phyloP scores from a whole-genome alignment of 2,888 invertebrate species.

The Metalampra italica region DNA sequence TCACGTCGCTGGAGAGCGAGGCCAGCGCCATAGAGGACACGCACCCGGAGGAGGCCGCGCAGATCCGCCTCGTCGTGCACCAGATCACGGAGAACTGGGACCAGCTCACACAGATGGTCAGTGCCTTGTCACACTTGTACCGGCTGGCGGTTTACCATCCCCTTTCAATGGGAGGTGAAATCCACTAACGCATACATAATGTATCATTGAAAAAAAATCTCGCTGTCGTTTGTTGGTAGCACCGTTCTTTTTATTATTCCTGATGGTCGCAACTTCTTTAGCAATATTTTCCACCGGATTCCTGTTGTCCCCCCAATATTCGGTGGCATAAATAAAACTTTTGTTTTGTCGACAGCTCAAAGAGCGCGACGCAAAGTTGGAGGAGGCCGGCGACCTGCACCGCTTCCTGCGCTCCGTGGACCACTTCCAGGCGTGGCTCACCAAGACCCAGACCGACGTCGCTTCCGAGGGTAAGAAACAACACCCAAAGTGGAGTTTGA shows the following conservation, averaged over 20 bases:
- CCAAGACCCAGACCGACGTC: slow-evolving; percentile 99
- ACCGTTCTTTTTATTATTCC: too few relatives aligned
- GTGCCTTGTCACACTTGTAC: slow-evolving; percentile 8
- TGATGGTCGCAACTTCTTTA: too few relatives aligned
- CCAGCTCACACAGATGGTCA: slow-evolving; percentile 94
- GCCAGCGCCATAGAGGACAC: slow-evolving; percentile 94
- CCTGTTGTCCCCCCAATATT: too few relatives aligned
- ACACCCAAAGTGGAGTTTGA: neutral
- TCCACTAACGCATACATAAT: too few relatives aligned
- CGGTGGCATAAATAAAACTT: neutral
- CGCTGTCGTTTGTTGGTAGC: too few relatives aligned
- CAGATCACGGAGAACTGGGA: slow-evolving; percentile 98
- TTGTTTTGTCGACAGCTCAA: slow-evolving; percentile 81
- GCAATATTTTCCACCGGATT: too few relatives aligned
- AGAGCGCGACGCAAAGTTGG: slow-evolving; percentile 98
- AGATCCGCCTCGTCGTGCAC: slow-evolving; percentile 92
- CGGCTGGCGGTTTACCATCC: neutral
- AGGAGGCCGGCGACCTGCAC: slow-evolving; percentile 99
- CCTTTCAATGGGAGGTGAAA: neutral
- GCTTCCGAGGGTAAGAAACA: slow-evolving; percentile 87
- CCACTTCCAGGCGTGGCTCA: slow-evolving; percentile 99
- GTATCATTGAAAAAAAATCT: too few relatives aligned
- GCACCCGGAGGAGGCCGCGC: slow-evolving; percentile 95
- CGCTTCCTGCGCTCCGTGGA: slow-evolving; percentile 98
- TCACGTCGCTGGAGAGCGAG: slow-evolving; percentile 95